Evolutionary conservation across 2,888 invertebrate species (phyloP), one percentile per base, ranked within the genome.

Genomic region (Ophioninae sp.): DNA sequence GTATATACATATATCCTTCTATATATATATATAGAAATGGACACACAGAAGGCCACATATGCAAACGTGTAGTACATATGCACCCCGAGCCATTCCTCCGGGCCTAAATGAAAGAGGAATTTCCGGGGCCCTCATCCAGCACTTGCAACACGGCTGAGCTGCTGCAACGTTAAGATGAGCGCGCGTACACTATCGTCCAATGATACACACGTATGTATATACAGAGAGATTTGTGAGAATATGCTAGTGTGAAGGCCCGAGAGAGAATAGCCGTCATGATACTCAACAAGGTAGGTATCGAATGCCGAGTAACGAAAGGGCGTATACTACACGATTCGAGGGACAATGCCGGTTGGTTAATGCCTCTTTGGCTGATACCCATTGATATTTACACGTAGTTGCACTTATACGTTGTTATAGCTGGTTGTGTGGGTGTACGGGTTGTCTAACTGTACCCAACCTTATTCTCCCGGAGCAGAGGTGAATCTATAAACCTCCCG

Each of bases 61-160:
- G 41, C 41, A 41, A 10, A 41, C 10, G n/a, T 17, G 30, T 17
- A 59, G 41, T 76, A 8, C 23, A n/a, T 39, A 21, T 59, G 56
- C n/a, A 44, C 30, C 13, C 64, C 59, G 72, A 59, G n/a, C 62
- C 74, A 74, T 57, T 69, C 62, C 57, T 21, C 21, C 64, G 68
- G 30, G 78, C 70, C 79, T 59, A 70, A 82, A 78, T 83, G 77
- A 81, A 81, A 73, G 81, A 76, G 83, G 79, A 73, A 80, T 83
- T 80, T 82, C 82, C 82, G 65, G 56, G 21, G 56, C 23, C 37
- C 74, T 56, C 37, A 41, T n/a, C 20, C 20, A 56, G 62, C 56
- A 20, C 21, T 21, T 23, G 23, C 39, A 56, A 13, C n/a, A n/a
- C 20, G 62, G 44, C 21, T 50, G 13, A 23, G 21, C 50, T n/a